Conservation (phyloP, 2,113 vertebrate species). For the Stigmatopora argus region DNA sequence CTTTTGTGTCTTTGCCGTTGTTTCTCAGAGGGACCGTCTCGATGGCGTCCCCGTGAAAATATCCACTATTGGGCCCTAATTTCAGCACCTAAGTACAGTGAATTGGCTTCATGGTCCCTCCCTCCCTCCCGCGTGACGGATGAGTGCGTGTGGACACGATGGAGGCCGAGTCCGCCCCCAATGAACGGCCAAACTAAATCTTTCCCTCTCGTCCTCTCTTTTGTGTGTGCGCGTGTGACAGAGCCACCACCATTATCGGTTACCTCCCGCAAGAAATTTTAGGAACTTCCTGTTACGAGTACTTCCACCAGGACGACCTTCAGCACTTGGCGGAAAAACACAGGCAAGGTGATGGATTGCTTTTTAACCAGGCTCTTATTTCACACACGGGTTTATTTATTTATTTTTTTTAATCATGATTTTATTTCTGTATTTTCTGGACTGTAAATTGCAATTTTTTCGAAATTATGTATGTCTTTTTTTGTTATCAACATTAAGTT, state of each 20-base stretch:
- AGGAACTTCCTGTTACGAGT: constrained; percentile 87
- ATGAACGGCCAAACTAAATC: neutral
- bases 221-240: constrained; percentile 29
- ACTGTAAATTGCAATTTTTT: too few relatives aligned
- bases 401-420: too few relatives aligned
- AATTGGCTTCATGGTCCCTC: constrained; percentile 10
- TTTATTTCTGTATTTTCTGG: too few relatives aligned
- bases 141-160: constrained; percentile 12
- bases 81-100: constrained; percentile 42
- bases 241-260: constrained; percentile 80
- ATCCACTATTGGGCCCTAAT: constrained; percentile 49
- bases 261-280: constrained; percentile 87
- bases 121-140: constrained; percentile 11
- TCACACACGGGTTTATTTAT: too few relatives aligned
- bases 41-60: constrained; percentile 46
- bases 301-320: constrained; percentile 87
- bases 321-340: constrained; percentile 84
- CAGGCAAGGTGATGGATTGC: constrained; percentile 76
- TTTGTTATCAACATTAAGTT: too few relatives aligned
- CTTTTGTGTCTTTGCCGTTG: constrained; percentile 51
- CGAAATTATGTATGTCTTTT: too few relatives aligned
- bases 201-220: neutral
- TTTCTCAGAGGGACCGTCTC: constrained; percentile 55
- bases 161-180: neutral
- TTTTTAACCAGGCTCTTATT: neutral